Percentiles rank a stretch among this genome's conserved stretches.
phyloP scores from a whole-genome alignment of 2,113 vertebrate genomes.

The Lepisosteus oculatus region DNA sequence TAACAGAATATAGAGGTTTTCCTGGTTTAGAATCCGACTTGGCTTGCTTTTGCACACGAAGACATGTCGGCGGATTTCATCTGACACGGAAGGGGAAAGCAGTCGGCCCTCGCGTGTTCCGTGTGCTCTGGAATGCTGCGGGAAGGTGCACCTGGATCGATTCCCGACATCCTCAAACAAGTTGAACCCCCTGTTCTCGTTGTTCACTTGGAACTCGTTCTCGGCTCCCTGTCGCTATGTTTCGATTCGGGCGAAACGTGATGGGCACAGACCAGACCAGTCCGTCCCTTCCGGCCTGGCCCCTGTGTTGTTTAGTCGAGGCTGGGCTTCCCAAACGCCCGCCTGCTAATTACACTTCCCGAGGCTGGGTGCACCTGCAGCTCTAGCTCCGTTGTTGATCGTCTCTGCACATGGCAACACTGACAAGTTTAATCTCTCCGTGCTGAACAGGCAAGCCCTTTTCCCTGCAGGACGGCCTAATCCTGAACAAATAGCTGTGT shows the following conservation, averaged over 20 bases:
- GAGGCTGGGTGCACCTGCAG: slow-evolving; percentile 44
- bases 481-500: slow-evolving; percentile 38
- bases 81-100: no score
- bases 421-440: slow-evolving; percentile 32
- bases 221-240: no score
- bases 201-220: no score
- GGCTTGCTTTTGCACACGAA: no score
- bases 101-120: no score
- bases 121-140: no score
- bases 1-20: no score
- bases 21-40: no score
- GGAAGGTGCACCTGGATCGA: no score
- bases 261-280: neutral
- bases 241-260: neutral
- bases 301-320: slow-evolving; percentile 27
- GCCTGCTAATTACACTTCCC: slow-evolving; percentile 43
- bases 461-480: slow-evolving; percentile 39
- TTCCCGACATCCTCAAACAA: no score
- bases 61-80: no score
- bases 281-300: neutral
- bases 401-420: slow-evolving; percentile 30
- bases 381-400: slow-evolving; percentile 38
- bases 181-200: no score
- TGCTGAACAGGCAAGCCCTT: slow-evolving; percentile 33
- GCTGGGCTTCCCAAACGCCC: slow-evolving; percentile 32